Percentiles rank a stretch among this genome's conserved stretches.
These are phyloP conservation scores for Eira barbara DNA, from an alignment of 2,113 vertebrate species.

Conservation along the genomic window DNA sequence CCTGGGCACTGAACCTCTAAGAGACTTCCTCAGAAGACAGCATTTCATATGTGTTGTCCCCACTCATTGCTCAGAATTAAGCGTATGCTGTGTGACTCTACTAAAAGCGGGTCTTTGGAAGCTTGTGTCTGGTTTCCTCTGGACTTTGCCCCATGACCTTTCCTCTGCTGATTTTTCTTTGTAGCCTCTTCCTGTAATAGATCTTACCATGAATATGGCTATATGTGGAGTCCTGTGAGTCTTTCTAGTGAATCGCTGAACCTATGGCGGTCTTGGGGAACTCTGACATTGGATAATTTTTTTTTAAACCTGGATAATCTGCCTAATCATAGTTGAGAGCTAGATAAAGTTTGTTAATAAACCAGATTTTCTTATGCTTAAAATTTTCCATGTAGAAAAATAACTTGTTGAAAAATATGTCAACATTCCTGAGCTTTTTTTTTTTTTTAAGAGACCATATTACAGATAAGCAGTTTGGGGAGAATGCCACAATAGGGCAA, in stretches of 20 bases:
- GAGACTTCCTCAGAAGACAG: neutral
- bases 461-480: neutral
- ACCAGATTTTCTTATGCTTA: neutral
- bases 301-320: neutral
- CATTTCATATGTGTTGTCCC: neutral
- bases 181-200: neutral
- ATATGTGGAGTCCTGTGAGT: neutral
- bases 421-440: neutral
- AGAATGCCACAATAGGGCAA: neutral
- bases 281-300: neutral
- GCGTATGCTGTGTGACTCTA: neutral
- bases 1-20: neutral
- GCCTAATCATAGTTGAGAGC: neutral
- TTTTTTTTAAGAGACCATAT: neutral
- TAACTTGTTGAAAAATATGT: neutral
- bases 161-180: neutral
- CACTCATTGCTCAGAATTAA: neutral
- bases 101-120: neutral
- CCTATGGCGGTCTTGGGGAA: accelerated
- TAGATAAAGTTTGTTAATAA: neutral
- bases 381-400: neutral
- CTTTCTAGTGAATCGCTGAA: neutral
- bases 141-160: neutral
- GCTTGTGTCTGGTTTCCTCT: neutral
- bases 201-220: neutral